Percentiles rank a stretch among this genome's conserved stretches.
Conservation (phyloP, 2,113 vertebrate genomes). For the Carassius carassius region DNA sequence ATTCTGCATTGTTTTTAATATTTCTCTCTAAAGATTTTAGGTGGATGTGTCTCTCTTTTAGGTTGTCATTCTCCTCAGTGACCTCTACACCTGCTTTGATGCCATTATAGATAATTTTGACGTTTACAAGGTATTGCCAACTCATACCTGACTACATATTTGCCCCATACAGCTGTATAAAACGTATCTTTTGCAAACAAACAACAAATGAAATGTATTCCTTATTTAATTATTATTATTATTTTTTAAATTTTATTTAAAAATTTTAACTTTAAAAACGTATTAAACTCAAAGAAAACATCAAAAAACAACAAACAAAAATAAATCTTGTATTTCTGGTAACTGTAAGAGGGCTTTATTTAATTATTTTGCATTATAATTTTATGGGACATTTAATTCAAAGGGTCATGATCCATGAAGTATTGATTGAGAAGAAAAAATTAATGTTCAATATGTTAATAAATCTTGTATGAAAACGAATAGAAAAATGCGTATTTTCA, state of each 20-base stretch:
- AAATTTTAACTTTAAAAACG: too few species aligned
- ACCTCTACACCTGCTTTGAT: slow-evolving; percentile 95
- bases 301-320: too few species aligned
- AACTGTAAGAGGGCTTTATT: too few species aligned
- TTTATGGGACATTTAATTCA: too few species aligned
- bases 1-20: neutral
- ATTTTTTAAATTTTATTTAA: too few species aligned
- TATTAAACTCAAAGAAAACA: too few species aligned
- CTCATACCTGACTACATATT: neutral
- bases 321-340: too few species aligned
- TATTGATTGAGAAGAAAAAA: too few species aligned
- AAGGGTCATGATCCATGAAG: too few species aligned
- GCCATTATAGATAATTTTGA: slow-evolving; percentile 97
- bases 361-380: too few species aligned
- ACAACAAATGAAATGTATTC: too few species aligned
- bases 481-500: neutral
- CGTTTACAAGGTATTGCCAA: slow-evolving; percentile 88
- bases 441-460: neutral
- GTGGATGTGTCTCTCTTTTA: slow-evolving; percentile 54
- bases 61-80: slow-evolving; percentile 93
- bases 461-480: neutral
- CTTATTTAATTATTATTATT: too few species aligned
- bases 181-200: neutral
- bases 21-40: neutral
- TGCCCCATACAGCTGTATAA: neutral